Conservation (phyloP, 2,888 invertebrate species). For the Dascillus cervinus region DNA sequence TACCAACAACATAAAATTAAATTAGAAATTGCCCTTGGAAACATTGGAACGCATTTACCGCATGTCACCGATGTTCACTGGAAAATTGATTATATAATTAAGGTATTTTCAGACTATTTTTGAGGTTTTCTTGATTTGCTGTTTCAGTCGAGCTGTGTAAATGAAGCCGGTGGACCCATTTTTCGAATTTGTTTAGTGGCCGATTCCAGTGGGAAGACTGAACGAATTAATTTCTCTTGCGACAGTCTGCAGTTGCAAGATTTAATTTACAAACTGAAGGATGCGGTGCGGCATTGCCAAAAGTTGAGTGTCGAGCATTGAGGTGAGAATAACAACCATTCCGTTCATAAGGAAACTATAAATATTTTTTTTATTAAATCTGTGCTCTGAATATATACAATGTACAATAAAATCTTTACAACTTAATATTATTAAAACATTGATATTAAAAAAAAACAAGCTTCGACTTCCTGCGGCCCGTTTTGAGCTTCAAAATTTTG, state of each 20-base stretch:
- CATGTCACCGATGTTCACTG: conserved; percentile 52
- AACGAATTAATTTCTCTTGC: conserved; percentile 53
- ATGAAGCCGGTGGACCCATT: conserved; percentile 34
- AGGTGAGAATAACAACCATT: conserved; percentile 2
- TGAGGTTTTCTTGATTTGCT: conserved; percentile 1
- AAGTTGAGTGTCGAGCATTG: conserved; percentile 36
- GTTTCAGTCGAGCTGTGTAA: conserved; percentile 33
- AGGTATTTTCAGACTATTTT: conserved; percentile 24
- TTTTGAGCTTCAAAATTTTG: no score
- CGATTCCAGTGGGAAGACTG: conserved; percentile 36
- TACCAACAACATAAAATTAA: conserved; percentile 29
- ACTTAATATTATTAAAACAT: conserved; percentile 20
- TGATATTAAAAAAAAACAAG: no score
- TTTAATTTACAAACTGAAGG: conserved; percentile 58
- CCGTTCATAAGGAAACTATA: conserved; percentile 29
- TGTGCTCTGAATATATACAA: conserved; percentile 40
- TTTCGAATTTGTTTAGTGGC: conserved; percentile 34
- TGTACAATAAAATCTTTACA: conserved; percentile 40
- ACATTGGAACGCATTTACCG: conserved; percentile 41
- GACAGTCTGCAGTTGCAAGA: conserved; percentile 58
- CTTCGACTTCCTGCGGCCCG: no score
- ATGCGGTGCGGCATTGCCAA: conserved; percentile 55
- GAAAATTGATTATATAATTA: conserved; percentile 49
- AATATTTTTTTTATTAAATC: conserved; percentile 42
- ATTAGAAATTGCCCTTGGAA: conserved; percentile 31